These are phyloP conservation scores for Turnix velox DNA, from an alignment of 2,113 vertebrate species.

Conservation along the genomic window DNA sequence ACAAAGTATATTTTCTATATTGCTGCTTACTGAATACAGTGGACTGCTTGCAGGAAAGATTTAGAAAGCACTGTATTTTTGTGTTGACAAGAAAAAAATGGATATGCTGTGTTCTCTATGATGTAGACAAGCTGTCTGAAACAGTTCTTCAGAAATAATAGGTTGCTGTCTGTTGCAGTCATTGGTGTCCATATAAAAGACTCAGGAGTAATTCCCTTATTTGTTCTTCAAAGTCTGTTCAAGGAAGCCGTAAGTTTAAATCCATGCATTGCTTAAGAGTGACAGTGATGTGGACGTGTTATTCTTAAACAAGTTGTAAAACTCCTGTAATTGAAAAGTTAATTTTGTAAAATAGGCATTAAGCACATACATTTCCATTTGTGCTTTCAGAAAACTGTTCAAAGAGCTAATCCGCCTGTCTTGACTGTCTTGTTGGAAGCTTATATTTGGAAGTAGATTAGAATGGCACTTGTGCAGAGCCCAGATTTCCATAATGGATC, in stretches of 20 bases:
- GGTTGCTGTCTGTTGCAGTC: background rate
- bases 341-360: background rate
- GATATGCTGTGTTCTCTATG: background rate
- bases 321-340: constrained; percentile 33
- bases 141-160: constrained; percentile 7
- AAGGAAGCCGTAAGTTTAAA: background rate
- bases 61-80: background rate
- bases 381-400: constrained; percentile 30
- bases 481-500: background rate
- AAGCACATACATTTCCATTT: background rate
- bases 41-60: background rate
- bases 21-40: background rate
- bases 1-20: background rate
- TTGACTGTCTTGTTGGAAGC: background rate
- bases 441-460: constrained; percentile 13
- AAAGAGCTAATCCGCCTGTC: background rate
- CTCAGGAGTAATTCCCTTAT: background rate
- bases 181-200: background rate
- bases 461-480: background rate
- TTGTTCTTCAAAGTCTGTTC: background rate
- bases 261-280: background rate
- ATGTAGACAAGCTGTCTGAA: background rate
- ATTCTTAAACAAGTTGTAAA: constrained; percentile 29
- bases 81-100: background rate
- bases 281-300: background rate